phyloP scores from a whole-genome alignment of 2,113 vertebrate genomes.

The Semicossyphus pulcher region DNA sequence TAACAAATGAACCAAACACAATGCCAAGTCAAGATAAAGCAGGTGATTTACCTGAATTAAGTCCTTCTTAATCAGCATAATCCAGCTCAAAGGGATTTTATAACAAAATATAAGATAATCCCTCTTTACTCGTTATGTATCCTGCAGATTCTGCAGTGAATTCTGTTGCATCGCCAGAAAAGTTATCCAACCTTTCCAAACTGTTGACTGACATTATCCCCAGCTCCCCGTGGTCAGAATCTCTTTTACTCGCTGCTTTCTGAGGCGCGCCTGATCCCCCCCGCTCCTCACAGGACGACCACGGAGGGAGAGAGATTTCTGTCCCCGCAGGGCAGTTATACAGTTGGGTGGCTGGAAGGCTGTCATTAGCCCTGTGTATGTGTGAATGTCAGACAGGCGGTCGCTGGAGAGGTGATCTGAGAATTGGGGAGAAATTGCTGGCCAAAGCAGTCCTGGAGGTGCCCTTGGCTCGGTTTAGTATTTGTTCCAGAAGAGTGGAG shows the following conservation, averaged over 20 bases:
- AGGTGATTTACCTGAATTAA: not conserved
- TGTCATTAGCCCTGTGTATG: constrained; percentile 72
- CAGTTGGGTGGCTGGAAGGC: constrained; percentile 62
- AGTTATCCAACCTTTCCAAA: constrained; percentile 43
- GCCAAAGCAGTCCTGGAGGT: constrained; percentile 78
- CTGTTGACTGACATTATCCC: constrained; percentile 60
- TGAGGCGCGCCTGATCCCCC: constrained; percentile 58
- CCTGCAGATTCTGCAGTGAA: not conserved
- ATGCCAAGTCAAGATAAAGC: not conserved
- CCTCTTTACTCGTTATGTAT: not conserved
- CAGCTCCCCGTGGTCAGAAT: constrained; percentile 55
- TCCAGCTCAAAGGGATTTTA: not conserved
- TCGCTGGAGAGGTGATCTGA: constrained; percentile 64
- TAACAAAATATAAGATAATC: not conserved
- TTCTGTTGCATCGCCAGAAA: constrained; percentile 9
- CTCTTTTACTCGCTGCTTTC: constrained; percentile 58
- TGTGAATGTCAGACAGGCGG: constrained; percentile 71
- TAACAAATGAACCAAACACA: no score
- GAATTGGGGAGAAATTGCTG: constrained; percentile 74
- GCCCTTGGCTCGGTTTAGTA: constrained; percentile 76
- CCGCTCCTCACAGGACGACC: constrained; percentile 45
- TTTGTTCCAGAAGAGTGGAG: constrained; percentile 76
- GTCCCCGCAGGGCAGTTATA: constrained; percentile 55
- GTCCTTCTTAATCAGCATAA: constrained; percentile 2
- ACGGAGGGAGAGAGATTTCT: constrained; percentile 47